phyloP scores from a whole-genome alignment of 2,113 vertebrate genomes.

The Archilochus colubris region DNA sequence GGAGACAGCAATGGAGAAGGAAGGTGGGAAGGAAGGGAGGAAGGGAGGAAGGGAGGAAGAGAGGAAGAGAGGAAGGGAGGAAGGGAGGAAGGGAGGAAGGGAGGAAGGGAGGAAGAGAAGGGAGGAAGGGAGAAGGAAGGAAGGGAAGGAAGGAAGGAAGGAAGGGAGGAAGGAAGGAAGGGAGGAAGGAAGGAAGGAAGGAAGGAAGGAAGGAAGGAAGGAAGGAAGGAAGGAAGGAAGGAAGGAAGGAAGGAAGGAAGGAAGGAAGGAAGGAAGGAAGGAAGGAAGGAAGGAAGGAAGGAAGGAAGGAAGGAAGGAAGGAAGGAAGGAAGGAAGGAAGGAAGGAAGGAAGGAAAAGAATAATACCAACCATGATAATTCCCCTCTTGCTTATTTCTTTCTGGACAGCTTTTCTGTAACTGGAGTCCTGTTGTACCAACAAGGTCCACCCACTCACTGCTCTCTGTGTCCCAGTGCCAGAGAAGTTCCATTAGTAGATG shows the following conservation, averaged over 20 bases:
- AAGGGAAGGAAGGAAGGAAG: neutral
- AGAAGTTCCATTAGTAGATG: neutral
- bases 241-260: neutral
- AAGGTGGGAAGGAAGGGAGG: neutral
- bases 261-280: neutral
- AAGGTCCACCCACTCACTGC: neutral
- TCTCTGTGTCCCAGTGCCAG: neutral
- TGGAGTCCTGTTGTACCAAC: neutral
- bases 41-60: neutral
- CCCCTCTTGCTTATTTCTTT: neutral
- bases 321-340: neutral
- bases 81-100: neutral
- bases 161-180: neutral
- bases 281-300: neutral
- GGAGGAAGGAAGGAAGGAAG: neutral
- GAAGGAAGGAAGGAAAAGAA: neutral
- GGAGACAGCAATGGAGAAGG: neutral
- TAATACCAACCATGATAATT: neutral
- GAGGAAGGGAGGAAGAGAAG: neutral
- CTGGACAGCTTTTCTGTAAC: neutral
- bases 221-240: no score
- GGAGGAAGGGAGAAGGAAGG: neutral
- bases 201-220: neutral
- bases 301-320: neutral
- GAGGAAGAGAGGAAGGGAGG: no score